Evolutionary conservation across 2,888 invertebrate species (phyloP).

Genomic region (Petrophora chlorosata): DNA sequence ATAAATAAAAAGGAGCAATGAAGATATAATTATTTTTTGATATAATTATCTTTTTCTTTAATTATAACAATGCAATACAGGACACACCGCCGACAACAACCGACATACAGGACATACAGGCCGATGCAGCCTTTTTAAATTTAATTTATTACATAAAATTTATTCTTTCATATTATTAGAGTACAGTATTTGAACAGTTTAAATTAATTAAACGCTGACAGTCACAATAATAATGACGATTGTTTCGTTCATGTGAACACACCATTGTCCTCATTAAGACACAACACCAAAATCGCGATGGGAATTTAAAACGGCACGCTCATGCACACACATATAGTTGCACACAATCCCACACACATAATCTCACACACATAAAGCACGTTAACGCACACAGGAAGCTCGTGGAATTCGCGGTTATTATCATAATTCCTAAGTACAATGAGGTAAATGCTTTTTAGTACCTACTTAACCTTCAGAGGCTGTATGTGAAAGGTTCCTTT

Average conservation of each 20-base stretch:
- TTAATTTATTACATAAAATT: too few species aligned
- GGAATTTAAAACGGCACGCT: conserved; percentile 36
- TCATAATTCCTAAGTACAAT: conserved; percentile 27
- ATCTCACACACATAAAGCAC: neutral
- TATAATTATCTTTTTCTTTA: too few species aligned
- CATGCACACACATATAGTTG: neutral
- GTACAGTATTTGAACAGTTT: too few species aligned
- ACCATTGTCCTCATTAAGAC: neutral
- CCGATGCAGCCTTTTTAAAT: too few species aligned
- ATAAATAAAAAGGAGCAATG: too few species aligned
- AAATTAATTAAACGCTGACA: too few species aligned
- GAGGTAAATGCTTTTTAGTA: conserved; percentile 29
- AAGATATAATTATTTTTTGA: too few species aligned
- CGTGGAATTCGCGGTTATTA: conserved; percentile 19
- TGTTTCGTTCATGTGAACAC: neutral
- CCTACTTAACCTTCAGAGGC: conserved; percentile 26
- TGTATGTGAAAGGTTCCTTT: conserved; percentile 8
- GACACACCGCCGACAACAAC: too few species aligned
- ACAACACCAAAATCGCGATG: conserved; percentile 6
- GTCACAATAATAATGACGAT: too few species aligned
- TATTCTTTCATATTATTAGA: too few species aligned
- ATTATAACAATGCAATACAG: too few species aligned
- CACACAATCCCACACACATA: conserved; percentile 1
- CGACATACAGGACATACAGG: too few species aligned
- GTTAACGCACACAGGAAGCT: conserved; percentile 7